A percentile compares a stretch with the other conserved stretches of the same genome.
Conservation (phyloP, 2,113 vertebrate genomes). For the Noctilio leporinus region DNA sequence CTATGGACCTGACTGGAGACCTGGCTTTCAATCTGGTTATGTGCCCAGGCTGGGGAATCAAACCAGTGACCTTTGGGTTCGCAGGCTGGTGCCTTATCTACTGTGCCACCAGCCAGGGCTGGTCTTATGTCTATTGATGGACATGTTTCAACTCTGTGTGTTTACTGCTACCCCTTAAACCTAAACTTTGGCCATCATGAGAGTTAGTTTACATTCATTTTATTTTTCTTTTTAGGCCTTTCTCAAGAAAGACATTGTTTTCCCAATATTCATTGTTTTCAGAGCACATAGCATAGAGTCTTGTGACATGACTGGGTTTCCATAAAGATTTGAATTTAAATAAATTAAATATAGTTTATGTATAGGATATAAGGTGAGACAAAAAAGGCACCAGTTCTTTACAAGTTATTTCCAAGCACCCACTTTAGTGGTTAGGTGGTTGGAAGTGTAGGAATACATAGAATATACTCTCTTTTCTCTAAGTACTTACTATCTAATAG, state of each 20-base stretch:
- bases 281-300: not conserved
- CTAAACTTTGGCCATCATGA: not conserved
- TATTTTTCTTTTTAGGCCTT: not conserved
- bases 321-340: not conserved
- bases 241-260: not conserved
- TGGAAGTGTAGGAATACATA: not conserved
- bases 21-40: no score
- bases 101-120: no score
- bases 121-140: not conserved
- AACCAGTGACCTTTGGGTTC: no score
- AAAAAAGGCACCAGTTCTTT: not conserved
- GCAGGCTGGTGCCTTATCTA: no score
- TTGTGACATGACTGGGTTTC: not conserved
- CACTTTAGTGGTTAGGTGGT: not conserved
- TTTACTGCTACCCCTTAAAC: not conserved
- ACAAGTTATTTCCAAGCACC: not conserved
- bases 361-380: not conserved
- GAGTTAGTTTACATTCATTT: not conserved
- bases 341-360: not conserved
- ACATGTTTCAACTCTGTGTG: not conserved
- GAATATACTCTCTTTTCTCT: not conserved
- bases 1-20: no score
- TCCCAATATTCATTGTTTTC: not conserved
- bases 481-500: not conserved
- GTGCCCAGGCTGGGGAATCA: no score